Evolutionary conservation across 2,888 invertebrate genomes (phyloP), one percentile per base, ranked within the genome.

Genomic region (Bembecia ichneumoniformis): DNA sequence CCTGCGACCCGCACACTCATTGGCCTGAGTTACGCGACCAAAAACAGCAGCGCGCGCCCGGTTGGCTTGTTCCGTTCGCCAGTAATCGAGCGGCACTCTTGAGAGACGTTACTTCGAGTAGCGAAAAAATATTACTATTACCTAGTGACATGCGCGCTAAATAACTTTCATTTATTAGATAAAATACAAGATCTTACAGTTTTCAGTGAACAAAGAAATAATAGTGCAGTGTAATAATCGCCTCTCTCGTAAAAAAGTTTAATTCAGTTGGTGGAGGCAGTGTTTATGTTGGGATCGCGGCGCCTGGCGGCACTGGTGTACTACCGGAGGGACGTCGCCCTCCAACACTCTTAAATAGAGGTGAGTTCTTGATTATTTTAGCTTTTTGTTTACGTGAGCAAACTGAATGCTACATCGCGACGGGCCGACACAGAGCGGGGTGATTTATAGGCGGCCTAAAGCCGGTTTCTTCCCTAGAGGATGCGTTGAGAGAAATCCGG

Each of bases 201-300:
- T 82, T 83, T 77, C 82, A 83, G 86, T 86, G 86, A 62, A 60
- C 58, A 63, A 72, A 71, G 63, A 54, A 51, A 70, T 81, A 77
- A 58, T 54, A 67, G 83, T 83, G 82, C 52, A 65, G 81, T 83
- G 82, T 68, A 51, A 47, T 43, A 45, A 47, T 47, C 43, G 43
- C 44, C 36, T 43, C n/a, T 10, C 40, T n/a, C 1, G 35, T n/a
- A 10, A 13, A 13, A 35, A 14, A 47, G 17, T 35, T 59, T 59
- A 66, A 65, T 71, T 61, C 67, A 67, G 66, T 71, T 77, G 75
- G 84, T 86, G 83, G 76, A 82, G 86, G 83, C 76, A 82, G 86
- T 87, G 86, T 87, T 87, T 87, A 84, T 84, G 84, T 86, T 78
- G 73, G 74, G 70, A 79, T 70, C 77, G 80, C 77, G 73, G 70